phyloP scores from a whole-genome alignment of 2,797 vertebrate genomes.

The Leptoclinus maculatus region DNA sequence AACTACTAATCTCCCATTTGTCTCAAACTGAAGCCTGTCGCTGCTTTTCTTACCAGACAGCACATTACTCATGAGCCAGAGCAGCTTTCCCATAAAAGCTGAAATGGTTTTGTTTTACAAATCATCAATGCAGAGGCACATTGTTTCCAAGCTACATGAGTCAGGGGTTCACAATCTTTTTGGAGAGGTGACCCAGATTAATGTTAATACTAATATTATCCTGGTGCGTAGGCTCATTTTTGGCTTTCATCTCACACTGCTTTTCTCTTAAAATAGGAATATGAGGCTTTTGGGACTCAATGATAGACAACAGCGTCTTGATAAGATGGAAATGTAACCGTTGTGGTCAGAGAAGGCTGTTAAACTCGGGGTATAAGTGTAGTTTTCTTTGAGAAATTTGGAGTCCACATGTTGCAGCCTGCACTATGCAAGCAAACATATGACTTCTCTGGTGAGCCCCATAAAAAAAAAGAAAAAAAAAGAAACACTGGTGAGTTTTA shows the following conservation, averaged over 20 bases:
- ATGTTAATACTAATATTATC: background rate
- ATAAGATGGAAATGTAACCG: conserved; percentile 14
- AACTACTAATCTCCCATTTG: conserved; percentile 24
- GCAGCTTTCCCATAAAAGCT: conserved; percentile 3
- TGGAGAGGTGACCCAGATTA: conserved; percentile 1
- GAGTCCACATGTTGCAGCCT: conserved; percentile 69
- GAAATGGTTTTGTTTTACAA: conserved; percentile 18
- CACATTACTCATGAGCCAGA: conserved; percentile 8
- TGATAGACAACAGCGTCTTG: conserved; percentile 8
- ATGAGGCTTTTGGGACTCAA: background rate
- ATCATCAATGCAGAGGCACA: background rate
- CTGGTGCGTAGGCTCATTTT: background rate
- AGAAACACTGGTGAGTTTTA: conserved; percentile 66
- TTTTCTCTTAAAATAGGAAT: background rate
- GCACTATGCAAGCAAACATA: conserved; percentile 65
- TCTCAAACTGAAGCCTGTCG: background rate
- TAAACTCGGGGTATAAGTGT: conserved; percentile 52
- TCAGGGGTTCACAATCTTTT: background rate
- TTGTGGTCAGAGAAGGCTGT: conserved; percentile 54
- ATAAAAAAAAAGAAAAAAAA: conserved; percentile 53
- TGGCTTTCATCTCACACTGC: background rate
- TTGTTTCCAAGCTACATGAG: conserved; percentile 10
- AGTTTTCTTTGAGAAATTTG: conserved; percentile 61
- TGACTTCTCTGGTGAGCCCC: conserved; percentile 58
- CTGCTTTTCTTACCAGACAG: conserved; percentile 16